Evolutionary conservation across 2,113 vertebrate species (phyloP), one percentile per base, ranked within the genome.

Genomic region (Carettochelys insculpta): DNA sequence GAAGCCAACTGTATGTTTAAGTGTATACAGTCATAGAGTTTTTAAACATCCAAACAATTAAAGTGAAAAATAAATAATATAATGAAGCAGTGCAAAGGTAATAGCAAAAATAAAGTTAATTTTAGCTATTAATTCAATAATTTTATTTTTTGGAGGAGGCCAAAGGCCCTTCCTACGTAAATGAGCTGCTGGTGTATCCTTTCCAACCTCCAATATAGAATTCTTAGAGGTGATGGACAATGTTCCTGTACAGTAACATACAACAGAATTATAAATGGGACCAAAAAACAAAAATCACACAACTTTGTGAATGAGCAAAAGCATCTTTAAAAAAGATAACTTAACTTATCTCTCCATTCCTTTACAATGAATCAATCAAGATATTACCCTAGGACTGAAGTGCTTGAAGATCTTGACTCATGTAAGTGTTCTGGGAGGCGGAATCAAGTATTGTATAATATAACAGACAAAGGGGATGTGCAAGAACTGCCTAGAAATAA

Each of bases 391-490:
- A 41, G 38, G 48, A 24, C 34, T 79, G 77, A 79, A 79, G 29
- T 88, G 73, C 83, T 88, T 83, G 90, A 85, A 73, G 38, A 38
- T 82, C 47, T 50, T 48, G 6, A 7, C 17, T 14, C 17, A 24
- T 73, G 65, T 68, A 58, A 51, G 81, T 92, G 93, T 88, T 92
- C 77, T 38, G 58, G 27, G 31, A 61, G 31, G 31, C 58, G 34
- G 14, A 61, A 61, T 61, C 58, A 61, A 34, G 13, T 61, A 61
- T n/a, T n/a, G 34, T 61, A 8, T 10, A 41, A 6, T 43, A 80
- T 65, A 82, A n/a, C 82, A 58, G 80, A 82, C 7, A 87, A 90
- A 25, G 6, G 92, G 77, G 88, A 95, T 79, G 54, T 53, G 52
- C 45, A 80, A 89, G n/a, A 20, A 87, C 31, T 27, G 3, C 34